Percentiles rank a stretch among this genome's conserved stretches.
phyloP scores from a whole-genome alignment of 1,140 invertebrate genomes.

The Drosophila watanabei region DNA sequence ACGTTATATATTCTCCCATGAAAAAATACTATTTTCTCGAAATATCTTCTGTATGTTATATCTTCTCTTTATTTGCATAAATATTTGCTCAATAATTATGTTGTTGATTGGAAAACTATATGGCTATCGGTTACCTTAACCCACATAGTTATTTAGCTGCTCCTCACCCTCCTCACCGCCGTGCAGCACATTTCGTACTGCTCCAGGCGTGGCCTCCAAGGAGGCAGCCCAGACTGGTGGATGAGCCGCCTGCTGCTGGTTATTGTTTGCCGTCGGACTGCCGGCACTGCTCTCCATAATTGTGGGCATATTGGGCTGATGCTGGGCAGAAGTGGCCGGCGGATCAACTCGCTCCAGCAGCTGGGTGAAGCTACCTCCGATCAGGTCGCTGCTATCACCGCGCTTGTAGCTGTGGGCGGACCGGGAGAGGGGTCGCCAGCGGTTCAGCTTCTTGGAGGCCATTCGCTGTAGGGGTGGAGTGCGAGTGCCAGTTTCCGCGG shows the following conservation, averaged over 20 bases:
- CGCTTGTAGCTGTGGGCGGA: slow-evolving; percentile 73
- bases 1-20: background rate
- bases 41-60: background rate
- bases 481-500: slow-evolving; percentile 35
- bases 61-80: background rate
- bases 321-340: slow-evolving; percentile 38
- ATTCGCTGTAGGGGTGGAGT: slow-evolving; percentile 62
- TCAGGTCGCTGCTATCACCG: slow-evolving; percentile 26
- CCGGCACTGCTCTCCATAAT: slow-evolving; percentile 78
- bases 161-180: slow-evolving; percentile 57
- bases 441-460: slow-evolving; percentile 76
- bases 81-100: slow-evolving; percentile 3
- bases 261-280: slow-evolving; percentile 48
- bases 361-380: slow-evolving; percentile 58
- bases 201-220: slow-evolving; percentile 58
- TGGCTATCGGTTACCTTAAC: slow-evolving; percentile 12
- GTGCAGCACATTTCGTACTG: slow-evolving; percentile 61
- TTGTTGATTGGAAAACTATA: background rate
- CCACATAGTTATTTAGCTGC: slow-evolving; percentile 79
- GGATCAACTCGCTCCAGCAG: slow-evolving; percentile 60
- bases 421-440: slow-evolving; percentile 79
- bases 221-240: slow-evolving; percentile 60
- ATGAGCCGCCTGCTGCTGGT: slow-evolving; percentile 41
- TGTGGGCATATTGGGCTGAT: slow-evolving; percentile 76
- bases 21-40: background rate